Evolutionary conservation across 2,113 vertebrate genomes (phyloP).

Genomic region (Platichthys stellatus): DNA sequence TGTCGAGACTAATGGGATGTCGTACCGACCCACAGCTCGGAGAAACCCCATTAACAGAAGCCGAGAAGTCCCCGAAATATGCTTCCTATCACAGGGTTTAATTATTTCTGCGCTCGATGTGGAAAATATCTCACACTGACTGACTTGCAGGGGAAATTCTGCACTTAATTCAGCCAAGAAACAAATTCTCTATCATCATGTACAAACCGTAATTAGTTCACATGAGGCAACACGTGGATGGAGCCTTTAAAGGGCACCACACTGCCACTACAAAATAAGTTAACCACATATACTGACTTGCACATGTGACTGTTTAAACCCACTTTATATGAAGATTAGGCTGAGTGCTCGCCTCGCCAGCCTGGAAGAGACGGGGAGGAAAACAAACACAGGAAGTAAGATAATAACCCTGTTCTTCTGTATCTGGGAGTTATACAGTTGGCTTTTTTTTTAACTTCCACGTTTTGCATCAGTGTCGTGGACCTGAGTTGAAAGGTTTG

Average conservation of each 20-base stretch:
- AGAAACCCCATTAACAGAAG: background rate
- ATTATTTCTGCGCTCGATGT: background rate
- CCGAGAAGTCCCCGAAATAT: background rate
- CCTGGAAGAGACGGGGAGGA: slow-evolving; percentile 37
- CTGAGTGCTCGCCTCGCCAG: slow-evolving; percentile 33
- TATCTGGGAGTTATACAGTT: background rate
- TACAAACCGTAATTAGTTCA: background rate
- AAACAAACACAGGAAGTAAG: slow-evolving; percentile 31
- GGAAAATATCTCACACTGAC: background rate
- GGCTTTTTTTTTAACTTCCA: background rate
- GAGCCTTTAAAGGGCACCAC: too few relatives aligned
- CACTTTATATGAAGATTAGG: slow-evolving; percentile 64
- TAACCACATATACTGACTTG: too few relatives aligned
- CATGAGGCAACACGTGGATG: background rate
- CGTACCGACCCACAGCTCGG: background rate
- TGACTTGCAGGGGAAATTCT: background rate
- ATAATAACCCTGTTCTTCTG: slow-evolving; percentile 46
- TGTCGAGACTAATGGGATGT: background rate
- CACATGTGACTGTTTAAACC: too few relatives aligned
- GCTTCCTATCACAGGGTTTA: background rate
- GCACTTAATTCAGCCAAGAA: background rate
- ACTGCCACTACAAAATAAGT: too few relatives aligned
- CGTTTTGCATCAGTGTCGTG: background rate
- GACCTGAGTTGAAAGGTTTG: background rate
- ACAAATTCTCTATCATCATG: background rate